These are phyloP conservation scores for Rhagonycha lutea DNA, from an alignment of 2,888 invertebrate genomes.

Conservation along the genomic window DNA sequence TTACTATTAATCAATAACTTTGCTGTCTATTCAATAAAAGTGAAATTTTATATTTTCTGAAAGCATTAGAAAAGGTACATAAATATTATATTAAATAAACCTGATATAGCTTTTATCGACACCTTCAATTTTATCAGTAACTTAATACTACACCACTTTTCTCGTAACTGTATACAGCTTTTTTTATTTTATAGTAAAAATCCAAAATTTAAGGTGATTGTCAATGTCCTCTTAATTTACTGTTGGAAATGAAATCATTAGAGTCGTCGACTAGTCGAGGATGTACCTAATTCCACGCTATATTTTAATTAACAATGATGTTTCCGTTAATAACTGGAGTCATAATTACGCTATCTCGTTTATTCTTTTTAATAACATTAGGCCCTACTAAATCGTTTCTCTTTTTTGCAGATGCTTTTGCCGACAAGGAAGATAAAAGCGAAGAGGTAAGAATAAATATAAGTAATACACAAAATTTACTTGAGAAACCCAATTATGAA, in stretches of 20 bases:
- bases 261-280: conserved; percentile 15
- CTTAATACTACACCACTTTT: not conserved
- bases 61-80: conserved; percentile 20
- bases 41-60: conserved; percentile 26
- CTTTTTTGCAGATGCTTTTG: conserved; percentile 32
- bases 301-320: conserved; percentile 7
- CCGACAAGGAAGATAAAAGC: conserved; percentile 35
- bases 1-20: conserved; percentile 28
- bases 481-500: not conserved
- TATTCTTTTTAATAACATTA: not conserved
- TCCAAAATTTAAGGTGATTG: not conserved
- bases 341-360: conserved; percentile 9
- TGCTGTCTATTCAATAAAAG: conserved; percentile 26
- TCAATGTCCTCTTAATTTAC: conserved; percentile 1
- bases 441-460: conserved; percentile 31
- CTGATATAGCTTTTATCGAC: conserved; percentile 1
- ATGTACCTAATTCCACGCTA: not conserved
- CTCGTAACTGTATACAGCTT: not conserved
- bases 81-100: conserved; percentile 20
- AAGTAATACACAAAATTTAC: not conserved
- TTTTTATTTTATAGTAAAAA: not conserved
- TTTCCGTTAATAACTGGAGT: conserved; percentile 17
- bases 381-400: not conserved
- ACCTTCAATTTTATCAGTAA: not conserved
- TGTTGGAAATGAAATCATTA: not conserved